Base-by-base conservation (phyloP, 92 coral and sea anemone genomes). In the Umimayanthus chanpuru region DNA sequence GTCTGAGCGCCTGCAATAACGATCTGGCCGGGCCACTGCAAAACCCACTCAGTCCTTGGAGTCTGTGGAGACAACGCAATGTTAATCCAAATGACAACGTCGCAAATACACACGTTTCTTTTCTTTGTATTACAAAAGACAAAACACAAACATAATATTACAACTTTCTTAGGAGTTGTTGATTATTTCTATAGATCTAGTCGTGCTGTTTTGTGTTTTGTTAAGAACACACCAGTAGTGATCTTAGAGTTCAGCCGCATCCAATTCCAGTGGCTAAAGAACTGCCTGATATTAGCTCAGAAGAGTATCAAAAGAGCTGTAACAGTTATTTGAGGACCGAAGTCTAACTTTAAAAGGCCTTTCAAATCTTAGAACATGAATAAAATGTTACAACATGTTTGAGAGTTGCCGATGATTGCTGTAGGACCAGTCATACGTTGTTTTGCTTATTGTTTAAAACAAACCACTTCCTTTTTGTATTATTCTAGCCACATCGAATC, bases 1-100 rank as follows among this genome's bases (percentile, higher is more conserved):
- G 96, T 97, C 89, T 97, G 99, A 70, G 97, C 94, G 16, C 99
- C 99, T 36, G 99, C 99, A 61, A 97, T 97, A 55, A 94, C 99
- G 4, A 97, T 86, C 81, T 97, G 99, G 0, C 99, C 99, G 14
- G 99, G 99, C 99, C 99, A 97, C 81, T 97, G 93, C 26, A 97
- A 82, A 18, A 97, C 99, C 99, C 99, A 97, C 85, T 97, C 99
- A 21, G 98, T 93, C 18, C 99, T 95, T 20, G 98, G 94, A 14
- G 98, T 94, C 98, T 96, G 85, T 66, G 21, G 73, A 28, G 2
- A 26, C 14, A 50, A 53, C 6, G 21, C 28, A 21, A 25, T 32
- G 11, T 49, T 29, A 77, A 23, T 86, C 28, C n/a, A 40, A 38
- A 41, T n/a, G 28, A 15, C 79, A 28, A n/a, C n/a, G n/a, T n/a